phyloP scores from a whole-genome alignment of 2,113 vertebrate species.

The Ariopsis seemanni region DNA sequence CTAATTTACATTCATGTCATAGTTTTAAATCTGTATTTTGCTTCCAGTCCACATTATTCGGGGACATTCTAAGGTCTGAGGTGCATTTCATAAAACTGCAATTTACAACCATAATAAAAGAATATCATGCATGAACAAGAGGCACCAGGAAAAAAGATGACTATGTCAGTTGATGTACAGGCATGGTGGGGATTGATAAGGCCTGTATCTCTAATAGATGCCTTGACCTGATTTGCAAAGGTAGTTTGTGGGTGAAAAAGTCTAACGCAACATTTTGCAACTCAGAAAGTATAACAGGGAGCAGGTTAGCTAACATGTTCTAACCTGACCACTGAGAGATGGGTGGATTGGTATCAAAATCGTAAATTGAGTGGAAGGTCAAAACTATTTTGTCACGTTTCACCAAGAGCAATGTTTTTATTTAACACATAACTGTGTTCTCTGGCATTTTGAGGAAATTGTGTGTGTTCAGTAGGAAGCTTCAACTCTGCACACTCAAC shows the following conservation, averaged over 20 bases:
- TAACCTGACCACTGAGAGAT: slow-evolving; percentile 11
- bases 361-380: slow-evolving; percentile 10
- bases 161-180: slow-evolving; percentile 66
- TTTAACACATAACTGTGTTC: background rate
- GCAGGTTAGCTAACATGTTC: background rate
- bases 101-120: slow-evolving; percentile 1
- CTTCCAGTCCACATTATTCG: slow-evolving; percentile 20
- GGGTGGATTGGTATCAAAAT: background rate
- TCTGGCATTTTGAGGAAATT: background rate
- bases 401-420: slow-evolving; percentile 13
- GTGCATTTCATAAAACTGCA: slow-evolving; percentile 21
- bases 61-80: slow-evolving; percentile 20
- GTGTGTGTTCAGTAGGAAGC: background rate
- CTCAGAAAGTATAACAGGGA: background rate
- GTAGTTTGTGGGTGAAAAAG: slow-evolving; percentile 59
- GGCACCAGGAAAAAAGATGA: slow-evolving; percentile 49
- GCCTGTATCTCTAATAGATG: slow-evolving; percentile 63
- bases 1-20: slow-evolving; percentile 9
- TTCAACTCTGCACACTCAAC: background rate
- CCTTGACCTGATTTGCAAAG: slow-evolving; percentile 65
- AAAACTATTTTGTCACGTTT: slow-evolving; percentile 30
- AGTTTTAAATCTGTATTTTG: background rate
- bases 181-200: slow-evolving; percentile 66
- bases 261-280: slow-evolving; percentile 2
- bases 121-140: slow-evolving; percentile 35